Evolutionary conservation across 2,113 vertebrate genomes (phyloP).

Genomic region (Halichoerus grypus): DNA sequence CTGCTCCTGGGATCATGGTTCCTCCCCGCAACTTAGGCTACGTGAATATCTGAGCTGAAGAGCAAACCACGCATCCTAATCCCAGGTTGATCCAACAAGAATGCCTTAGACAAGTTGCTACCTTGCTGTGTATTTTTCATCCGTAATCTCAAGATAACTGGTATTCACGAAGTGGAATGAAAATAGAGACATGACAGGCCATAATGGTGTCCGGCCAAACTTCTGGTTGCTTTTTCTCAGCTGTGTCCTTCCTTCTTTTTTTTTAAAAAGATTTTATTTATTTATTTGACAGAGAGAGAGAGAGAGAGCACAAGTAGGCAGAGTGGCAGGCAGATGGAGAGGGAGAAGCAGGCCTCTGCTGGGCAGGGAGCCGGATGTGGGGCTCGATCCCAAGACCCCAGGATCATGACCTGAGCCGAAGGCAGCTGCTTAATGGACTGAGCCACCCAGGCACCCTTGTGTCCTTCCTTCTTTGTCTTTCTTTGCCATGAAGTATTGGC

Average conservation of each 20-base stretch:
- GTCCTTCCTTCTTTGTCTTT: neutral
- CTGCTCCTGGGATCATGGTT: neutral
- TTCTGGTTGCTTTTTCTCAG: neutral
- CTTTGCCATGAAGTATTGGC: neutral
- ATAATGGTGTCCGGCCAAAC: neutral
- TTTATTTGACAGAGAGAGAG: too few relatives aligned
- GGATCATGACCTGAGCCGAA: too few relatives aligned
- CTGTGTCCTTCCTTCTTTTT: neutral
- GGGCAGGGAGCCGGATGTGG: too few relatives aligned
- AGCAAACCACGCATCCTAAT: neutral
- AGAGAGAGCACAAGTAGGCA: too few relatives aligned
- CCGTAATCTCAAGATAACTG: neutral
- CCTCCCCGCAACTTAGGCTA: neutral
- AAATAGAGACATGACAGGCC: neutral
- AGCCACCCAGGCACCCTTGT: neutral
- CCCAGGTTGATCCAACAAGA: neutral
- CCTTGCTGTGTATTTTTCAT: slow-evolving; percentile 3
- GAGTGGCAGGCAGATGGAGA: too few relatives aligned
- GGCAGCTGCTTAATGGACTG: too few relatives aligned
- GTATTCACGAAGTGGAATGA: neutral
- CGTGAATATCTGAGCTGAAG: neutral
- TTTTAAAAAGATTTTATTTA: too few relatives aligned
- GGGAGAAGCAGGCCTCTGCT: too few relatives aligned
- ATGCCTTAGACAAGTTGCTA: neutral
- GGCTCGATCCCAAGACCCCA: too few relatives aligned